Conservation (phyloP, 2,797 vertebrate genomes). For the Cebuella pygmaea region DNA sequence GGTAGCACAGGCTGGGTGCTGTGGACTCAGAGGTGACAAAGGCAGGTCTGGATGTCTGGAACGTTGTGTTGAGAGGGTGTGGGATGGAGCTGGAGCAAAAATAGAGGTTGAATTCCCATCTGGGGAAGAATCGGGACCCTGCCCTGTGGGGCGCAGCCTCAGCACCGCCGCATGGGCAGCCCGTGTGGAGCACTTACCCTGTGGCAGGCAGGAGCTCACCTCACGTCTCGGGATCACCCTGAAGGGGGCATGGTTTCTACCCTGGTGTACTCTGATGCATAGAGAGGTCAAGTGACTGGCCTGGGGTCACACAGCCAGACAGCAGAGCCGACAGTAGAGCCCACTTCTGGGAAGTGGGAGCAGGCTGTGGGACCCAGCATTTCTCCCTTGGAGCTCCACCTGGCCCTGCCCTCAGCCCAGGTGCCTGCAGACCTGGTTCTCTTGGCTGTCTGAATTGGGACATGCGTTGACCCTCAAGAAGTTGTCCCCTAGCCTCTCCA, state of each 20-base stretch:
- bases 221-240: too few relatives aligned
- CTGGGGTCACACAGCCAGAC: not conserved
- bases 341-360: not conserved
- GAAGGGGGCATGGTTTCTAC: not conserved
- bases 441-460: not conserved
- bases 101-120: not conserved
- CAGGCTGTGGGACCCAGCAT: too few relatives aligned
- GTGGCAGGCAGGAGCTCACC: not conserved
- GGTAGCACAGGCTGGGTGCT: not conserved
- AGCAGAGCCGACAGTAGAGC: not conserved
- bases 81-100: not conserved
- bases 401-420: not conserved
- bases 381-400: not conserved
- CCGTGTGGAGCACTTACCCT: rapidly evolving
- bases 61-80: rapidly evolving
- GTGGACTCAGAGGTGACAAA: not conserved
- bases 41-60: not conserved
- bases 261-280: not conserved
- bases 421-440: not conserved
- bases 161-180: not conserved
- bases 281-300: not conserved
- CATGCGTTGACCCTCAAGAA: rapidly evolving
- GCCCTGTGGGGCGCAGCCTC: not conserved
- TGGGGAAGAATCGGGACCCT: not conserved
- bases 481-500: not conserved